These are phyloP conservation scores for Muscina levida DNA, from an alignment of 2,888 invertebrate species.

Conservation along the genomic window DNA sequence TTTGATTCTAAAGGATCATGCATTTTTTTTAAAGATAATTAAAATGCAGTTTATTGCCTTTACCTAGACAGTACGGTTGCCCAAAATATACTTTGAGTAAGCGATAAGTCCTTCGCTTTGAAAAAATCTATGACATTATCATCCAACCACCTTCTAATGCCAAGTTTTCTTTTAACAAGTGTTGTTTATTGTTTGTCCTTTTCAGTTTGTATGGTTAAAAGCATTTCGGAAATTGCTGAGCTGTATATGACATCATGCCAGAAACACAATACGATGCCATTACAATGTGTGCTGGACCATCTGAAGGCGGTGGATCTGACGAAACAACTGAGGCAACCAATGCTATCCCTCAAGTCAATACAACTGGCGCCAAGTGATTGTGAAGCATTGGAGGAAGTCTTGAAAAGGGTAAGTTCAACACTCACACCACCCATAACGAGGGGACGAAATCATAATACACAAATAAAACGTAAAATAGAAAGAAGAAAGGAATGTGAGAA, in stretches of 20 bases:
- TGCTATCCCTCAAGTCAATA: slow-evolving; percentile 83
- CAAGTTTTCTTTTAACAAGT: slow-evolving; percentile 19
- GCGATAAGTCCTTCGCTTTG: too few relatives aligned
- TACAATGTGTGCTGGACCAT: slow-evolving; percentile 86
- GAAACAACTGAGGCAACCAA: slow-evolving; percentile 79
- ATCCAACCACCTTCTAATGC: slow-evolving; percentile 1
- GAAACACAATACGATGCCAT: slow-evolving; percentile 86
- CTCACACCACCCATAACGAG: too few relatives aligned
- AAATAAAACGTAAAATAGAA: slow-evolving; percentile 3
- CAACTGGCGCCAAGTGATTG: slow-evolving; percentile 85
- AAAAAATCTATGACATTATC: too few relatives aligned
- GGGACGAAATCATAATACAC: slow-evolving; percentile 2
- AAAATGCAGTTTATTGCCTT: too few relatives aligned
- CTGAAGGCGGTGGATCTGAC: slow-evolving; percentile 82
- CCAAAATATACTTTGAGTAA: too few relatives aligned
- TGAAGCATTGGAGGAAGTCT: slow-evolving; percentile 91
- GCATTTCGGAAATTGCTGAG: slow-evolving; percentile 85
- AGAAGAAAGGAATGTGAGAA: background rate
- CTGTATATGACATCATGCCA: slow-evolving; percentile 88
- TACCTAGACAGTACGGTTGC: too few relatives aligned
- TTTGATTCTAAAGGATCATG: too few relatives aligned
- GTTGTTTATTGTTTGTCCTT: background rate
- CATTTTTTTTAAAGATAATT: too few relatives aligned
- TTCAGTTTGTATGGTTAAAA: slow-evolving; percentile 75
- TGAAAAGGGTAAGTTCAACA: slow-evolving; percentile 82